Percentiles rank a stretch among this genome's conserved stretches.
Conservation (phyloP, 2,113 vertebrate genomes). For the Orycteropus afer region DNA sequence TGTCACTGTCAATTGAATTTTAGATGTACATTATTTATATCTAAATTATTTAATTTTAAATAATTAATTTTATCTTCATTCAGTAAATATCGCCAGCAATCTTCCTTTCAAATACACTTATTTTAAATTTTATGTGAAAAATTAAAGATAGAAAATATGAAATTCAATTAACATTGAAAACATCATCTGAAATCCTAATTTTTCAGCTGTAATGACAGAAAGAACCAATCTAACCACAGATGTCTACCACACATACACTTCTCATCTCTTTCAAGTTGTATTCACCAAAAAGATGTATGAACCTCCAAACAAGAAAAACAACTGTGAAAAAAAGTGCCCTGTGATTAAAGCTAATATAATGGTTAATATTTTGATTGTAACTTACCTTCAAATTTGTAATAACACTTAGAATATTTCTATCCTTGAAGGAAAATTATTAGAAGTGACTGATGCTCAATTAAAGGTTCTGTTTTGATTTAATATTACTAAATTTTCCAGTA, state of each 20-base stretch:
- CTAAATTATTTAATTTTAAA: conserved; percentile 29
- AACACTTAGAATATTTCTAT: background rate
- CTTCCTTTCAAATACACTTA: conserved; percentile 1
- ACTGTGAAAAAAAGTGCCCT: background rate
- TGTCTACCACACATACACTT: background rate
- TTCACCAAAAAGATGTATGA: background rate
- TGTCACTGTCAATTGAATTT: background rate
- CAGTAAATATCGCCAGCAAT: background rate
- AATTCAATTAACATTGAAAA: conserved; percentile 40
- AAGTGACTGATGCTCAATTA: conserved; percentile 10
- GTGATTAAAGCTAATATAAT: conserved; percentile 15
- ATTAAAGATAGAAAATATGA: conserved; percentile 12
- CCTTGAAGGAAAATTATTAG: background rate
- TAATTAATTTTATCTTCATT: background rate
- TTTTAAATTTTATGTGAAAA: background rate
- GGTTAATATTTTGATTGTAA: background rate
- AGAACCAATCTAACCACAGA: background rate
- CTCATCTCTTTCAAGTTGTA: background rate
- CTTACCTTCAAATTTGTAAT: conserved; percentile 42
- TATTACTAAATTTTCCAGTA: background rate
- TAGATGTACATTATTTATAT: background rate
- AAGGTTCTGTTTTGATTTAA: conserved; percentile 13
- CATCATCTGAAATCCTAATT: background rate
- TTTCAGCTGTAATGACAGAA: background rate
- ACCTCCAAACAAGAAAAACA: background rate